Evolutionary conservation across 2,113 vertebrate species (phyloP).

Genomic region (zebrafish (Danio rerio)): DNA sequence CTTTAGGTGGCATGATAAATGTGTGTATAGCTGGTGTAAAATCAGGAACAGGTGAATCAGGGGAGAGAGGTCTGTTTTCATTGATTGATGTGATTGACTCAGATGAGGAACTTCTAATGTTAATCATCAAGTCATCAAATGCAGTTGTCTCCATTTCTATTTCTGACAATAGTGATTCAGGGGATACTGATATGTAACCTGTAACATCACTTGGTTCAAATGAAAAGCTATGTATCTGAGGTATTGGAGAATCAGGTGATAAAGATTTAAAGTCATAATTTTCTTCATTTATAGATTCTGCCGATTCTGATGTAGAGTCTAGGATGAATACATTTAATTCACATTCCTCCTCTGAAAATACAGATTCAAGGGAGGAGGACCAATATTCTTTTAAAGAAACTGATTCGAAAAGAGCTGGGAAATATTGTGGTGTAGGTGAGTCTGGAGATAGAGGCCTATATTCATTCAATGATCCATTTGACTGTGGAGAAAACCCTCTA

Average conservation of each 20-base stretch:
- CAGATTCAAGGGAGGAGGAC: neutral
- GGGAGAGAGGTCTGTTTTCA: constrained; percentile 50
- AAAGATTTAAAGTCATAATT: neutral
- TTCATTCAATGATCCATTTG: constrained; percentile 38
- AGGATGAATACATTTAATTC: neutral
- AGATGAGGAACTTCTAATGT: constrained; percentile 45
- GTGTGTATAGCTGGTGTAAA: constrained; percentile 16
- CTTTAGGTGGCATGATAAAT: neutral
- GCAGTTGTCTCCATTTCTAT: constrained; percentile 45
- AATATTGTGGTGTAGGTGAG: constrained; percentile 58
- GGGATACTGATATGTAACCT: constrained; percentile 47
- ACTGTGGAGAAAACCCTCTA: no score
- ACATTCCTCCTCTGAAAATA: neutral
- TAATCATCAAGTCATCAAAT: neutral
- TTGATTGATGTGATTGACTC: constrained; percentile 44
- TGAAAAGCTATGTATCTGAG: no score
- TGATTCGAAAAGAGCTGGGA: constrained; percentile 28
- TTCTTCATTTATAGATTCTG: neutral
- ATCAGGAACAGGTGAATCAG: constrained; percentile 61
- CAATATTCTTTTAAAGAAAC: neutral
- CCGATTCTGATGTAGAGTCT: neutral
- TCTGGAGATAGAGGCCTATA: constrained; percentile 45
- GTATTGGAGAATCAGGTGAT: constrained; percentile 43
- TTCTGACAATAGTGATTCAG: constrained; percentile 57
- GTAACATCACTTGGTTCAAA: no score